phyloP scores from a whole-genome alignment of 2,797 vertebrate species.

The Novumbra hubbsi region DNA sequence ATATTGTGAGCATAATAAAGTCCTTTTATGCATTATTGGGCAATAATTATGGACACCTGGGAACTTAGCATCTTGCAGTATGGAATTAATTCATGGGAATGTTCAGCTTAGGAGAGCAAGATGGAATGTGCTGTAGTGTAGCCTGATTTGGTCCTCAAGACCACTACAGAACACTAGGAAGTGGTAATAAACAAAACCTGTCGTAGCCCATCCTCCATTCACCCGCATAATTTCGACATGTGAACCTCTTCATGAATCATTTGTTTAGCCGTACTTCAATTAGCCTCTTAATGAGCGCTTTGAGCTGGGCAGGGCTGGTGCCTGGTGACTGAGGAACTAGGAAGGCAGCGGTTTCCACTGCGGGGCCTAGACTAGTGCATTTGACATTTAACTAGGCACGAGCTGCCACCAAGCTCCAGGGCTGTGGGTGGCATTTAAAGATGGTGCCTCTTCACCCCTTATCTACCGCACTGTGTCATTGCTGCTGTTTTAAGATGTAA shows the following conservation, averaged over 20 bases:
- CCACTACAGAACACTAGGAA: background rate
- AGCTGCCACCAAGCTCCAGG: slow-evolving; percentile 16
- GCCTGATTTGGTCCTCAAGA: background rate
- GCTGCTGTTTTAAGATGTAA: background rate
- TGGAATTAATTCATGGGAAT: background rate
- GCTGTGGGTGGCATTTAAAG: slow-evolving; percentile 25
- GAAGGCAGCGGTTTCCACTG: background rate
- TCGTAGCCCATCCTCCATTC: background rate
- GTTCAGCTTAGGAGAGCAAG: background rate
- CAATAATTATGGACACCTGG: background rate
- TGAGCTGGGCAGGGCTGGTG: background rate
- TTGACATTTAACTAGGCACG: slow-evolving; percentile 12
- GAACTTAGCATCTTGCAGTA: background rate
- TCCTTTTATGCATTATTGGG: background rate
- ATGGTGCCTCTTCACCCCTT: background rate
- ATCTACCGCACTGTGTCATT: background rate
- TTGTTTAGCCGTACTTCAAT: slow-evolving; percentile 5
- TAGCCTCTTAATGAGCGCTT: slow-evolving; percentile 14
- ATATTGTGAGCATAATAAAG: background rate
- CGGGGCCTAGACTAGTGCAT: slow-evolving; percentile 31
- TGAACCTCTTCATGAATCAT: background rate
- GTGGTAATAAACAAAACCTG: background rate
- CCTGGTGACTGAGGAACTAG: background rate
- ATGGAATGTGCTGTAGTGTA: background rate
- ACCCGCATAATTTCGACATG: background rate